Base-by-base conservation (phyloP, 2,888 invertebrate species). In the Drosophila flavopinicola region DNA sequence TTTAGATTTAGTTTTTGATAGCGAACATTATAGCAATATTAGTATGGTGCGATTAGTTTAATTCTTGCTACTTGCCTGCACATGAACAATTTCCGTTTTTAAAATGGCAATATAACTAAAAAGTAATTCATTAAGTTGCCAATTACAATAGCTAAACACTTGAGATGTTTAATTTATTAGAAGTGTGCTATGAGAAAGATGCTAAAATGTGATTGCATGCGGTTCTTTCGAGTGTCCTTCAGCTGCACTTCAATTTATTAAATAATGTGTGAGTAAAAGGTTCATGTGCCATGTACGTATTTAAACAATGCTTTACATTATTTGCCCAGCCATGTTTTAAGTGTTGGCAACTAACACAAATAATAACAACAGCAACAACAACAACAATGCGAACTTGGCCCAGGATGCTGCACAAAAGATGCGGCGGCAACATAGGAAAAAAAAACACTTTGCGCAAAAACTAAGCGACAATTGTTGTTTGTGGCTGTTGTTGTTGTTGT, bases 381-480 rank as follows among this genome's bases (percentile, higher is more conserved):
- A 54, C 42, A 51, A 60, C 20, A 48, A 32, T 7, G 20, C 30
- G 17, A 58, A 63, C 66, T 52, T 66, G 69, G 53, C 57, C 54
- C 23, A 56, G 41, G 63, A 64, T 39, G 49, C 59, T 67, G 65
- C 61, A 67, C 73, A 66, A 65, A 56, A 51, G 47, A 42, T 47
- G 58, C 24, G 39, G 58, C 57, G 51, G 38, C 47, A 54, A n/a
- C 54, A 65, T 37, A 35, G 30, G 20, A n/a, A 25, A 52, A 24
- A 23, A 37, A 80, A 80, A 63, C 83, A 74, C 84, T 83, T 78
- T 63, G 57, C 48, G 66, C 52, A 57, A 65, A n/a, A 78, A 75
- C 79, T 83, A 75, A 78, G 72, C 88, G 80, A 64, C 84, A 67
- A 68, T 75, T 87, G 73, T 63, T 67, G 33, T 45, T 52, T 56